phyloP scores from a whole-genome alignment of 2,113 vertebrate genomes.

The Pollachius pollachius region DNA sequence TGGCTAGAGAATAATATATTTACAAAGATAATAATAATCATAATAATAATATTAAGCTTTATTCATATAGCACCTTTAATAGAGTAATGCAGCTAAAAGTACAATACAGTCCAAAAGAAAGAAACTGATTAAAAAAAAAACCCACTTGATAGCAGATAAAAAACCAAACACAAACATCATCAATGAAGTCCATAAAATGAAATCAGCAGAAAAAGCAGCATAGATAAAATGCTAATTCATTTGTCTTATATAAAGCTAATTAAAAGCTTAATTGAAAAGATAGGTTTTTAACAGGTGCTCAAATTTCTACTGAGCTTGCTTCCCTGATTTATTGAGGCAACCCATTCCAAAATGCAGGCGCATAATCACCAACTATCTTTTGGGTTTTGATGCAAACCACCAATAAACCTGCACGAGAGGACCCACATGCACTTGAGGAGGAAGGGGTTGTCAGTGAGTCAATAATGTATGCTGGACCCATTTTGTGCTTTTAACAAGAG shows the following conservation, averaged over 20 bases:
- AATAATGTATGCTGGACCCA: neutral
- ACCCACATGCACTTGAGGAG: neutral
- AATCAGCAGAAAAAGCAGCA: no score
- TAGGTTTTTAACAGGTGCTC: neutral
- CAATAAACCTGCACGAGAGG: neutral
- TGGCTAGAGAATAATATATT: slow-evolving; percentile 60
- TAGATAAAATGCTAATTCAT: no score
- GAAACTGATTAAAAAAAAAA: no score
- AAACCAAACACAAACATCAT: no score
- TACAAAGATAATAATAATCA: slow-evolving; percentile 22
- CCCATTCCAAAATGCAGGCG: neutral
- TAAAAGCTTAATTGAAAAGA: neutral
- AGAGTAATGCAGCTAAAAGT: no score
- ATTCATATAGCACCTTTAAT: no score
- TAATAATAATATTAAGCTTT: no score
- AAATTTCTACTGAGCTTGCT: neutral
- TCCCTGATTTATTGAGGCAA: neutral
- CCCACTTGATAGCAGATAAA: no score
- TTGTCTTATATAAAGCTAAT: neutral
- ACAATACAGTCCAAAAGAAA: no score
- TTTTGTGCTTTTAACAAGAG: neutral
- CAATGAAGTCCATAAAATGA: no score
- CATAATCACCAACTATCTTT: neutral
- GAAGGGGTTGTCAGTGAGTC: neutral
- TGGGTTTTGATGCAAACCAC: neutral